Evolutionary conservation across 35 echinoderm and acorn worm species (phyloP).

Genomic region (Stichopus chloronotus): DNA sequence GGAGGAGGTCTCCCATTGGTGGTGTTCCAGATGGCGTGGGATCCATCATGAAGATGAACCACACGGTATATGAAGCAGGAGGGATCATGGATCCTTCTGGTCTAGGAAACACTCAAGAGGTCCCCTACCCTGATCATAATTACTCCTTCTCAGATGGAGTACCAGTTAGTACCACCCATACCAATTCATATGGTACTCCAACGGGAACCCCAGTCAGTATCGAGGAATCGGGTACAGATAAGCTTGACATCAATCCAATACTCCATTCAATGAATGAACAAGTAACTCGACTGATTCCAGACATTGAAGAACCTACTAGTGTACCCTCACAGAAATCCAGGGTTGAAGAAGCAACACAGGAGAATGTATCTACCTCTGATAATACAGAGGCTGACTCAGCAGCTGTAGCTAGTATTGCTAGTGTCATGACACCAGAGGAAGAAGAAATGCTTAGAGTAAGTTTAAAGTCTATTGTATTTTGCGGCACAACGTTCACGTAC

Average conservation of each 20-base stretch:
- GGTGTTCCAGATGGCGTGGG: constrained; percentile 44
- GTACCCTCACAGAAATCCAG: not conserved
- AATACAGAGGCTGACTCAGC: not conserved
- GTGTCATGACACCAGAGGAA: constrained; percentile 53
- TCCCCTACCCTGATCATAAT: constrained; percentile 76
- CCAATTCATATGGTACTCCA: constrained; percentile 63
- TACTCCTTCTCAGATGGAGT: constrained; percentile 70
- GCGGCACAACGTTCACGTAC: too few species aligned
- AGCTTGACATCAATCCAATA: constrained; percentile 63
- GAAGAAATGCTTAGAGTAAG: constrained; percentile 54
- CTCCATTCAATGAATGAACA: constrained; percentile 70
- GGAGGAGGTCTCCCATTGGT: constrained; percentile 20
- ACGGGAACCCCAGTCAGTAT: constrained; percentile 57
- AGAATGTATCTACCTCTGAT: not conserved
- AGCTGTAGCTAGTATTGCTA: not conserved
- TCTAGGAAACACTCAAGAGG: constrained; percentile 52
- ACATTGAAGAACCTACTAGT: constrained; percentile 55
- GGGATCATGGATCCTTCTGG: not conserved
- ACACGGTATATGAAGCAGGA: constrained; percentile 3
- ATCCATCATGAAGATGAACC: constrained; percentile 46
- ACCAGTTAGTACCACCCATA: constrained; percentile 41
- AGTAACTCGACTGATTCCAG: constrained; percentile 54
- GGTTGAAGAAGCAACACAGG: not conserved
- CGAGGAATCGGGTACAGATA: constrained; percentile 58
- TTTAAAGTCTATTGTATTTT: not conserved